These are phyloP conservation scores for Cristatella mucedo DNA, from an alignment of 2,888 invertebrate genomes.

Conservation along the genomic window DNA sequence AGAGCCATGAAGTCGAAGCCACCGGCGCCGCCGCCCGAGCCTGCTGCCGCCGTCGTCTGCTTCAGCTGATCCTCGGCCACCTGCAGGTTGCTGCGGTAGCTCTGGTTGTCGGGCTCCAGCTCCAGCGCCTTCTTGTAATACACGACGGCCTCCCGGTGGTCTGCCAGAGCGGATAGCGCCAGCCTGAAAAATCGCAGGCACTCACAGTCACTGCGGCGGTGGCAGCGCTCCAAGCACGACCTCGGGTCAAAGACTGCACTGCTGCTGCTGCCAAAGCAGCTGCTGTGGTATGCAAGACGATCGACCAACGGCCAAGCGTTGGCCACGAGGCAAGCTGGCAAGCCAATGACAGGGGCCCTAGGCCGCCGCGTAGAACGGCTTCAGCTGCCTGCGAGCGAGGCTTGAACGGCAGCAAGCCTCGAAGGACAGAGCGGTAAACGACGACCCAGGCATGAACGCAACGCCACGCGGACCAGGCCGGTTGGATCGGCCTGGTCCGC, in stretches of 20 bases:
- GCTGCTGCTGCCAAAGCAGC: not conserved
- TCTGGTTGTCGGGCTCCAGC: constrained; percentile 78
- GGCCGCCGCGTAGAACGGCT: too few species aligned
- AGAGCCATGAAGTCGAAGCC: constrained; percentile 43
- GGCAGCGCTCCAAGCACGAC: not conserved
- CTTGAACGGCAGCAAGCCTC: too few species aligned
- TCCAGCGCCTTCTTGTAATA: constrained; percentile 73
- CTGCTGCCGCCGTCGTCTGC: constrained; percentile 68
- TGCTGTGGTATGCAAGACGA: not conserved
- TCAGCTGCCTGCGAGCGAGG: too few species aligned
- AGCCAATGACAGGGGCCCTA: too few species aligned
- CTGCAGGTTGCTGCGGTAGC: constrained; percentile 68
- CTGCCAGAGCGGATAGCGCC: constrained; percentile 66
- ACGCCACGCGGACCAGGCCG: too few species aligned
- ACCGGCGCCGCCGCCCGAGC: constrained; percentile 52
- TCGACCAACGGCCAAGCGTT: too few species aligned
- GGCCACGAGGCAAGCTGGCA: too few species aligned
- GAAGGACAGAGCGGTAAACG: too few species aligned
- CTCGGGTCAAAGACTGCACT: too few species aligned
- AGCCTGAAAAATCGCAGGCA: constrained; percentile 40
- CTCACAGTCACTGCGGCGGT: too few species aligned
- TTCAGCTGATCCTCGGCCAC: constrained; percentile 71
- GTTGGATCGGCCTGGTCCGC: too few species aligned
- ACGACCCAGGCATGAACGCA: too few species aligned
- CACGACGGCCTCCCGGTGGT: constrained; percentile 64